Percentiles rank a stretch among this genome's conserved stretches.
phyloP scores from a whole-genome alignment of 1,140 invertebrate species.

The Phenacoccus solenopsis region DNA sequence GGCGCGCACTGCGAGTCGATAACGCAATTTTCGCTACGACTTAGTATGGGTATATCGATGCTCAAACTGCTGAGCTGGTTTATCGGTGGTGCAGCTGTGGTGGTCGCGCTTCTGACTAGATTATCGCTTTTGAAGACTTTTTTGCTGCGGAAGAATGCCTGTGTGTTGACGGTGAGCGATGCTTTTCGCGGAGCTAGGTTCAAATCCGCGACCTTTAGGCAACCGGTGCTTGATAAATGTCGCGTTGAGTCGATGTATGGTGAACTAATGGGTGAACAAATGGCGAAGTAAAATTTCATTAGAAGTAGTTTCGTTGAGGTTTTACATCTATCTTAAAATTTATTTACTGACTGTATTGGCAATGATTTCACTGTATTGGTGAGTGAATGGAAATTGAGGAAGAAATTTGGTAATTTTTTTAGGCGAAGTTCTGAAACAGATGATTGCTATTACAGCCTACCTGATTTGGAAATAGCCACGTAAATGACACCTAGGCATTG shows the following conservation, averaged over 20 bases:
- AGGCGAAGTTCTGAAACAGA: too few species aligned
- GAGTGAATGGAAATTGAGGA: too few species aligned
- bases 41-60: neutral
- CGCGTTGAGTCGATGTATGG: neutral
- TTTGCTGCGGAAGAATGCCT: slow-evolving; percentile 1
- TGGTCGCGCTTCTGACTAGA: slow-evolving; percentile 6
- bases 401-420: too few species aligned
- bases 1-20: neutral
- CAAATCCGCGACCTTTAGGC: neutral
- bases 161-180: neutral
- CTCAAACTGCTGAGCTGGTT: neutral
- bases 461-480: too few species aligned
- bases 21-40: neutral
- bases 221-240: neutral
- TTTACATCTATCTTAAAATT: too few species aligned
- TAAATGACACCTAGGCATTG: too few species aligned
- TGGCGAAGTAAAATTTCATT: too few species aligned
- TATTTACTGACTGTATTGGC: too few species aligned
- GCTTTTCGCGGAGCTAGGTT: neutral
- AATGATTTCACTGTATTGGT: too few species aligned
- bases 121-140: slow-evolving; percentile 6
- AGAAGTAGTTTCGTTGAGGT: too few species aligned
- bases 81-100: neutral
- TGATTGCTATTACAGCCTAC: too few species aligned
- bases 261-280: neutral